Percentiles rank a stretch among this genome's conserved stretches.
Conservation (phyloP, 2,888 invertebrate species). For the Drosophila affinis region DNA sequence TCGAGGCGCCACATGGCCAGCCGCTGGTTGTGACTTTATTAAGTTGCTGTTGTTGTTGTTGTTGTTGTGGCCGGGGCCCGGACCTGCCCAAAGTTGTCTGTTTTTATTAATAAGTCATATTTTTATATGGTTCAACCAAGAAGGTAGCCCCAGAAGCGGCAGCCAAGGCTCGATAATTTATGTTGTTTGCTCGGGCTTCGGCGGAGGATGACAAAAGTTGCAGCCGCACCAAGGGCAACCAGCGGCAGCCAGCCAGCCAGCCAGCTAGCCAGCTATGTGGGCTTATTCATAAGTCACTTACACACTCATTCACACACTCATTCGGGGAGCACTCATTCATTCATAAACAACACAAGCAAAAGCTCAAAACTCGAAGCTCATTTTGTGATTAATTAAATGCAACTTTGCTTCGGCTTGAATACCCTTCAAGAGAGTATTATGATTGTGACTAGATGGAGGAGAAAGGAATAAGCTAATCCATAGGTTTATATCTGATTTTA, state of each 20-base stretch:
- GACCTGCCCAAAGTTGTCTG: constrained; percentile 55
- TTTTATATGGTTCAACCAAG: constrained; percentile 60
- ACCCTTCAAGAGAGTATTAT: neutral
- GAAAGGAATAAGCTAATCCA: too few species aligned
- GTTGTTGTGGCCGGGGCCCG: constrained; percentile 9
- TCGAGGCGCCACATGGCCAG: constrained; percentile 53
- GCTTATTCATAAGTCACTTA: constrained; percentile 56
- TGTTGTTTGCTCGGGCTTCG: constrained; percentile 54
- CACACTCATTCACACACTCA: constrained; percentile 48
- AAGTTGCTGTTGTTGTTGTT: constrained; percentile 64
- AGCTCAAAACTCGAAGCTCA: constrained; percentile 48
- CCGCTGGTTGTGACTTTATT: constrained; percentile 70
- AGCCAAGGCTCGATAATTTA: constrained; percentile 59
- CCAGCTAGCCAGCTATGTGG: constrained; percentile 30
- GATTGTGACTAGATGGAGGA: neutral
- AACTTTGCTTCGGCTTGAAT: constrained; percentile 53
- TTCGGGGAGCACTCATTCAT: constrained; percentile 57
- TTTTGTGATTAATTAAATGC: constrained; percentile 77
- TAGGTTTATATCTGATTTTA: too few species aligned
- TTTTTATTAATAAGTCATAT: constrained; percentile 80
- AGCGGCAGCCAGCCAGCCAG: constrained; percentile 45
- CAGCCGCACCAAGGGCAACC: constrained; percentile 48
- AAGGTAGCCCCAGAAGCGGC: constrained; percentile 35
- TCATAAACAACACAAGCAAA: constrained; percentile 64
- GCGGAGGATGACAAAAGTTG: constrained; percentile 67